These are phyloP conservation scores for Sinelater perroti DNA, from an alignment of 2,888 invertebrate genomes.

Conservation along the genomic window DNA sequence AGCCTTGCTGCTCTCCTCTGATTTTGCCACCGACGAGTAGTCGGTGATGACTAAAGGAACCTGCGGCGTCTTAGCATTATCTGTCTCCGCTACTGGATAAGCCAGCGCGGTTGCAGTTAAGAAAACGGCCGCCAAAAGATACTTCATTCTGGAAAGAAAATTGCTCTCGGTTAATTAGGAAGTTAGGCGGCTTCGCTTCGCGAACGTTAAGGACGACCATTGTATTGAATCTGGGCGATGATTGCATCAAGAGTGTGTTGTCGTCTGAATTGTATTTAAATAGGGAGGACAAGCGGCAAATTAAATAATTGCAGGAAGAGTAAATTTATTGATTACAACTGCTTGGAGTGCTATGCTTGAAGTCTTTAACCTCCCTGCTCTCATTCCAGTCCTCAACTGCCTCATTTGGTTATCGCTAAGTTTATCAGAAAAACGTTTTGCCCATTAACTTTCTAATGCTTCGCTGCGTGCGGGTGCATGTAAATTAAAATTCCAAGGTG, in stretches of 20 bases:
- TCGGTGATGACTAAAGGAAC: conserved; percentile 60
- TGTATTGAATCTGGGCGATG: conserved; percentile 6
- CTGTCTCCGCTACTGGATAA: conserved; percentile 69
- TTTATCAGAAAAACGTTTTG: too few relatives aligned
- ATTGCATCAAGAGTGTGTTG: conserved; percentile 21
- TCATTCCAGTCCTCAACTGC: too few relatives aligned
- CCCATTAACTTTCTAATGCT: too few relatives aligned
- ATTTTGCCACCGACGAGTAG: conserved; percentile 58
- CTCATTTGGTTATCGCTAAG: too few relatives aligned
- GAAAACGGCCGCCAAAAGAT: conserved; percentile 68
- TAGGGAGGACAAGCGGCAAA: conserved; percentile 25
- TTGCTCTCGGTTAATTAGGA: too few relatives aligned
- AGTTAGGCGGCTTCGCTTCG: too few relatives aligned
- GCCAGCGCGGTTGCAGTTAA: conserved; percentile 64
- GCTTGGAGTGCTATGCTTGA: conserved; percentile 26
- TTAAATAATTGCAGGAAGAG: conserved; percentile 39
- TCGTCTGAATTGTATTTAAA: conserved; percentile 28
- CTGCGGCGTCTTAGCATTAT: conserved; percentile 46
- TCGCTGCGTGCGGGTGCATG: too few relatives aligned
- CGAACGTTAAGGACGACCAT: background rate
- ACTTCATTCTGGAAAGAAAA: conserved; percentile 68
- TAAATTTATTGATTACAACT: conserved; percentile 34
- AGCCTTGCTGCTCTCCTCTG: conserved; percentile 46
- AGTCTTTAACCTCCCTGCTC: conserved; percentile 34
- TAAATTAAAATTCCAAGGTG: too few relatives aligned